phyloP scores from a whole-genome alignment of 2,888 invertebrate genomes.

The Dasysyrphus tricinctus region DNA sequence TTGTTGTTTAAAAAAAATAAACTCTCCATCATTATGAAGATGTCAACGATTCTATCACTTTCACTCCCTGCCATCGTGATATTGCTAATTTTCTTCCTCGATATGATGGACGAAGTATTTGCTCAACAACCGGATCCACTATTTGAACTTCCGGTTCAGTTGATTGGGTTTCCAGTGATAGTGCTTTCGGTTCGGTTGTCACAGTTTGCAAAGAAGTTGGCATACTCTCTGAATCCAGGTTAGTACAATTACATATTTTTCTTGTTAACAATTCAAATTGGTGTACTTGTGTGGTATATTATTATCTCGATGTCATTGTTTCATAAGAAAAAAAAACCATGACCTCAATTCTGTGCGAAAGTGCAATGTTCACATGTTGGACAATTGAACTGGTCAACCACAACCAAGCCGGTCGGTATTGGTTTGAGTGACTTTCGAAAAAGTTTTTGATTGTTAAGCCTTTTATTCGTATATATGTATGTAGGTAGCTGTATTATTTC shows the following conservation, averaged over 20 bases:
- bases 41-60: slow-evolving; percentile 78
- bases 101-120: slow-evolving; percentile 79
- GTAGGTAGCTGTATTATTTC: background rate
- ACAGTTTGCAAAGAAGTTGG: slow-evolving; percentile 92
- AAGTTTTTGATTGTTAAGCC: background rate
- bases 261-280: background rate
- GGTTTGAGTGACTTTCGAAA: slow-evolving; percentile 31
- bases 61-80: slow-evolving; percentile 80
- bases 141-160: slow-evolving; percentile 92
- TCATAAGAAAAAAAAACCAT: slow-evolving; percentile 52
- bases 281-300: background rate
- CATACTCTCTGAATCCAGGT: slow-evolving; percentile 93
- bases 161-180: slow-evolving; percentile 93
- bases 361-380: slow-evolving; percentile 19
- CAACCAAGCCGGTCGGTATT: background rate
- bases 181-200: slow-evolving; percentile 90
- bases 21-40: slow-evolving; percentile 77
- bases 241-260: slow-evolving; percentile 77
- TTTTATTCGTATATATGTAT: background rate
- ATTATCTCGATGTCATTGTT: slow-evolving; percentile 21
- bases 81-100: slow-evolving; percentile 80
- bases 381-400: slow-evolving; percentile 26
- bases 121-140: slow-evolving; percentile 84
- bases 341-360: slow-evolving; percentile 50
- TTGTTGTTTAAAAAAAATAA: slow-evolving; percentile 21